These are phyloP conservation scores for Cryptus armator DNA, from an alignment of 2,888 invertebrate species.

Conservation along the genomic window DNA sequence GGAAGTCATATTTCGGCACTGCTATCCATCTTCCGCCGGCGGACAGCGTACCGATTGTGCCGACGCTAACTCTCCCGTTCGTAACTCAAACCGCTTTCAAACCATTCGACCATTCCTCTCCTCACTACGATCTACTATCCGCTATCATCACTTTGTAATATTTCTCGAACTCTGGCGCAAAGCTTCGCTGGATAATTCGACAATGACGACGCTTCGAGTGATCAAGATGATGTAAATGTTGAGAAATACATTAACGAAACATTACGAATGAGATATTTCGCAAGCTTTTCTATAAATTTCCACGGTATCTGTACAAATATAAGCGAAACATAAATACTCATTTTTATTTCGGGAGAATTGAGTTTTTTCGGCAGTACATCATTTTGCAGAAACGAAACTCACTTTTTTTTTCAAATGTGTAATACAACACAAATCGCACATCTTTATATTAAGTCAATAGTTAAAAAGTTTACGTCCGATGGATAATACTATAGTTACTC, in stretches of 20 bases:
- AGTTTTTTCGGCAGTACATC: too few relatives aligned
- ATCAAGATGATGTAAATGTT: background rate
- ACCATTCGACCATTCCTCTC: slow-evolving; percentile 50
- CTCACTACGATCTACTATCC: slow-evolving; percentile 16
- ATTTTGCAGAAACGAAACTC: too few relatives aligned
- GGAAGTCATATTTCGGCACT: slow-evolving; percentile 79
- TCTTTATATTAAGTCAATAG: too few relatives aligned
- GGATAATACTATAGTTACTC: too few relatives aligned
- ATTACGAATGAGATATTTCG: background rate
- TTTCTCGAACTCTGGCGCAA: slow-evolving; percentile 19
- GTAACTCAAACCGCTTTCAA: slow-evolving; percentile 70
- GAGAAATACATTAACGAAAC: background rate
- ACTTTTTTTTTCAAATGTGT: too few relatives aligned
- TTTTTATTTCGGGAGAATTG: background rate
- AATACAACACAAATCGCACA: too few relatives aligned
- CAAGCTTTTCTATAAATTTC: background rate
- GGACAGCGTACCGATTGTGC: slow-evolving; percentile 75
- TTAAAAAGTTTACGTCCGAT: too few relatives aligned
- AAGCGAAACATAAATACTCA: background rate
- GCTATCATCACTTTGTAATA: slow-evolving; percentile 59
- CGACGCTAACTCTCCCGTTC: slow-evolving; percentile 75
- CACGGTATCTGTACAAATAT: background rate
- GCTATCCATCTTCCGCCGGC: slow-evolving; percentile 76
- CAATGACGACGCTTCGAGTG: background rate
- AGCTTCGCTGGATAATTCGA: background rate